Conservation (phyloP, 2,888 invertebrate genomes). For the Acanthosepion pharaonis region DNA sequence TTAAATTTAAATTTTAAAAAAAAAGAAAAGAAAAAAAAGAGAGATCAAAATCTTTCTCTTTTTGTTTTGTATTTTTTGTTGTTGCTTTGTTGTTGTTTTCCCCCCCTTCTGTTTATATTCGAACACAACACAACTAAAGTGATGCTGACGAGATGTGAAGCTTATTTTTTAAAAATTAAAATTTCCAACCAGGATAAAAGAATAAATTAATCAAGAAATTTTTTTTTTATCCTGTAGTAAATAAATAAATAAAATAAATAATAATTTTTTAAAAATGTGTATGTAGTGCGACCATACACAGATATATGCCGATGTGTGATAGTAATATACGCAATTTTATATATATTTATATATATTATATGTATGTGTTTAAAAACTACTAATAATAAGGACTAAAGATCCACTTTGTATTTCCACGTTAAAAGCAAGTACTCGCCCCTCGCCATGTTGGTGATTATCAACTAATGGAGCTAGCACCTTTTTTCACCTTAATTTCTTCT, state of each 20-base stretch:
- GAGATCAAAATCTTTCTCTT: background rate
- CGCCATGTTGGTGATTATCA: constrained; percentile 15
- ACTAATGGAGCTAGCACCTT: background rate
- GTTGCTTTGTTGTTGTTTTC: background rate
- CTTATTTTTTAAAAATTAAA: background rate
- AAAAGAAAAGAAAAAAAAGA: background rate
- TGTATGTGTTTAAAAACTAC: background rate
- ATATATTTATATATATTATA: background rate
- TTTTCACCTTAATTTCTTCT: constrained; percentile 2
- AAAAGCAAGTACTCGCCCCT: constrained; percentile 14
- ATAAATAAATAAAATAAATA: background rate
- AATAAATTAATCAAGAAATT: background rate
- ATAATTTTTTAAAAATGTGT: background rate
- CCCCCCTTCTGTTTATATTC: background rate
- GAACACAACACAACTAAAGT: background rate
- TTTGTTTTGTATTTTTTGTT: background rate
- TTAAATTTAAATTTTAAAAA: background rate
- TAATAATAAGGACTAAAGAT: background rate
- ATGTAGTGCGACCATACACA: background rate
- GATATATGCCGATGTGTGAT: background rate
- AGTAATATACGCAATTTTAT: background rate
- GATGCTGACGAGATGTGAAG: background rate
- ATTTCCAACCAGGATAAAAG: background rate
- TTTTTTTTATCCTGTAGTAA: background rate
- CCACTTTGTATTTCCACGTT: constrained; percentile 14